Conservation (phyloP, 2,888 invertebrate genomes). For the Cyclophora albipunctata region DNA sequence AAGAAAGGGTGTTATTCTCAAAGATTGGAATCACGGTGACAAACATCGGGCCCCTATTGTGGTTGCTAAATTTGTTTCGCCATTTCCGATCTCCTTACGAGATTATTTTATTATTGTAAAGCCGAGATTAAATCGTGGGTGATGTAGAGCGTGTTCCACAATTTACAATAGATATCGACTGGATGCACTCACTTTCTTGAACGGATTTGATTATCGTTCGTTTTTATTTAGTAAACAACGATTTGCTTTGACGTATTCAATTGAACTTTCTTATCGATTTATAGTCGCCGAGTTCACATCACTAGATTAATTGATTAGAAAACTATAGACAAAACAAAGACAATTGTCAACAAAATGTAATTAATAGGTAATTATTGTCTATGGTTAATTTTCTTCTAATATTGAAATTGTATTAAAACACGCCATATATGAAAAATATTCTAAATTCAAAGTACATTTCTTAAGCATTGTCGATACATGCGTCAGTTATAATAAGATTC, state of each 20-base stretch:
- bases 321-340: too few species aligned
- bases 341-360: too few species aligned
- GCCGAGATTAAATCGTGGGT: slow-evolving; percentile 33
- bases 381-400: too few species aligned
- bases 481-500: slow-evolving; percentile 60
- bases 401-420: not conserved
- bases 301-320: too few species aligned
- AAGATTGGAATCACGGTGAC: slow-evolving; percentile 62
- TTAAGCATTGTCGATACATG: slow-evolving; percentile 20
- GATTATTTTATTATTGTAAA: slow-evolving; percentile 67
- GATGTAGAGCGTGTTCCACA: slow-evolving; percentile 28
- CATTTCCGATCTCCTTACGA: slow-evolving; percentile 64
- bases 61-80: slow-evolving; percentile 70
- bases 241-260: too few species aligned
- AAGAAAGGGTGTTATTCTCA: slow-evolving; percentile 52
- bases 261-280: too few species aligned
- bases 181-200: not conserved
- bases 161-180: slow-evolving; percentile 8
- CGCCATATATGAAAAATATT: slow-evolving; percentile 5
- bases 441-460: slow-evolving; percentile 7
- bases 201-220: not conserved
- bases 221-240: too few species aligned
- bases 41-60: slow-evolving; percentile 67
- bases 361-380: too few species aligned
- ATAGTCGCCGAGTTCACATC: too few species aligned